Evolutionary conservation across 2,888 invertebrate genomes (phyloP).

Genomic region (Eudemis profundana): DNA sequence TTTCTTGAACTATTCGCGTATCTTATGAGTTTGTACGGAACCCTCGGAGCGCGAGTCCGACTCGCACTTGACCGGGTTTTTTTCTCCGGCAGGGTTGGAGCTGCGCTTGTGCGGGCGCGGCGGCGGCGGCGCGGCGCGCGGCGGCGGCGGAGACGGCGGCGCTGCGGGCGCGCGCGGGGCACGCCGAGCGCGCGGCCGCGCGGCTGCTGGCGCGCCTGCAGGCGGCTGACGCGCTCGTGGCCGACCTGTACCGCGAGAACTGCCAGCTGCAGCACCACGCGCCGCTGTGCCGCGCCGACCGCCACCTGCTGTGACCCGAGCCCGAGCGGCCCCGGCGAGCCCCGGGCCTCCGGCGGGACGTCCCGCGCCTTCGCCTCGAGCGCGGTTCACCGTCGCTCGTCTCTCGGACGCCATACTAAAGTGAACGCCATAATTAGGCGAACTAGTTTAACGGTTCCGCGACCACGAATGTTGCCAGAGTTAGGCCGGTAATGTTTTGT

Average conservation of each 20-base stretch:
- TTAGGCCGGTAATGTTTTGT: no score
- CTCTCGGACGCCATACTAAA: no score
- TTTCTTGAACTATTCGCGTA: no score
- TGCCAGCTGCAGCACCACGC: slow-evolving; percentile 85
- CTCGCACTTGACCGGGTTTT: no score
- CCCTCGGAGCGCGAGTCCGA: no score
- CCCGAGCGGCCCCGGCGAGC: neutral
- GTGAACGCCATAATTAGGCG: no score
- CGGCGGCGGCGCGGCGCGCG: slow-evolving; percentile 81
- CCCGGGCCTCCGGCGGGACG: neutral
- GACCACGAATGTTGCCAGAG: no score
- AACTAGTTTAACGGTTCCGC: no score
- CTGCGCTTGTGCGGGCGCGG: slow-evolving; percentile 13
- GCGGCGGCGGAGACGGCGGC: slow-evolving; percentile 52
- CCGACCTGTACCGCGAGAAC: slow-evolving; percentile 91
- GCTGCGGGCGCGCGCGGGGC: slow-evolving; percentile 67
- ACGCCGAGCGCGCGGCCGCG: slow-evolving; percentile 59
- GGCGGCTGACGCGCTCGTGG: slow-evolving; percentile 88
- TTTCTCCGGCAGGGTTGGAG: no score
- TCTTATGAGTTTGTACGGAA: no score
- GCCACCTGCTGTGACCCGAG: slow-evolving; percentile 25
- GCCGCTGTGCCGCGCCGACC: neutral
- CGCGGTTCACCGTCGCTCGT: neutral
- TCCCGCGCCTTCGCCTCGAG: neutral
- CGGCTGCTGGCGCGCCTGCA: slow-evolving; percentile 85